Percentiles rank a stretch among this genome's conserved stretches.
Evolutionary conservation across 2,113 vertebrate genomes (phyloP).

Genomic region (Sardina pilchardus): DNA sequence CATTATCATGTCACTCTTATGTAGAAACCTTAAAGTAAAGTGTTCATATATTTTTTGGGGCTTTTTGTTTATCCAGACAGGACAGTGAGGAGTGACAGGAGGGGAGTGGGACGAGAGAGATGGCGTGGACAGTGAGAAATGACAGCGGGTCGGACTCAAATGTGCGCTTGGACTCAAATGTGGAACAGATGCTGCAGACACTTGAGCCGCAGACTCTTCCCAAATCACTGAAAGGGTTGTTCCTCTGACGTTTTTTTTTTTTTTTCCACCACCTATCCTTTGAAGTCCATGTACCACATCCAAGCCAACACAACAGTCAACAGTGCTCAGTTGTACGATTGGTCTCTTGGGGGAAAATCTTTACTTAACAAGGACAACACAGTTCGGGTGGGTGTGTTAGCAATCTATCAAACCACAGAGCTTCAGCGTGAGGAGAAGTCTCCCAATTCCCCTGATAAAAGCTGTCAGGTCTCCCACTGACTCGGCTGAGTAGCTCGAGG

Average conservation of each 20-base stretch:
- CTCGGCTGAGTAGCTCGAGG: background rate
- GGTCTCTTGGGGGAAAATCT: constrained; percentile 10
- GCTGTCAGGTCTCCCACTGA: background rate
- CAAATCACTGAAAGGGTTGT: background rate
- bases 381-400: background rate
- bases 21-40: no score
- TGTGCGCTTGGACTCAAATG: no score
- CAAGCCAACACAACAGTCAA: background rate
- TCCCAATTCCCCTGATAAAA: background rate
- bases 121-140: no score
- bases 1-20: no score
- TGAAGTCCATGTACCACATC: background rate
- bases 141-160: no score
- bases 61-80: no score
- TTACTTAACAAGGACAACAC: constrained; percentile 5
- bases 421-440: background rate
- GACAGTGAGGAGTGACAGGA: no score
- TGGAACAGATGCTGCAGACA: no score
- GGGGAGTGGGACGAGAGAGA: no score
- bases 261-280: background rate
- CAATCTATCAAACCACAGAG: constrained; percentile 4
- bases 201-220: background rate
- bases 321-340: background rate
- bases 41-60: no score
- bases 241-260: background rate